Conservation (phyloP, 2,888 invertebrate genomes). For the Muscina levida region DNA sequence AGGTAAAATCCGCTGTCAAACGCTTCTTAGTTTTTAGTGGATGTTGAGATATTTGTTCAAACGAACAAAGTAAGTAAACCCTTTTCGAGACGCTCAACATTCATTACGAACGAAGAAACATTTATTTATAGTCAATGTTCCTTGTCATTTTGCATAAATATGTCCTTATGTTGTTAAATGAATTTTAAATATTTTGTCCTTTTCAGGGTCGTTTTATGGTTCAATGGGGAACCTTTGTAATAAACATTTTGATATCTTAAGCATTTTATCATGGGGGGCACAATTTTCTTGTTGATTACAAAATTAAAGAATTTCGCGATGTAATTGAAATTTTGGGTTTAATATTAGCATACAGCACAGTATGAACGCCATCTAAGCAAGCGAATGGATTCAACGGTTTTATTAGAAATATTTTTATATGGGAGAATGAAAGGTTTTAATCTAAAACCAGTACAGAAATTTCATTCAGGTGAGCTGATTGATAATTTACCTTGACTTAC, state of each 20-base stretch:
- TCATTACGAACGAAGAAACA: constrained; percentile 1
- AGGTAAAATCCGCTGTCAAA: neutral
- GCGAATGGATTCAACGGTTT: too few species aligned
- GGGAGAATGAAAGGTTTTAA: too few species aligned
- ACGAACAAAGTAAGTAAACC: neutral
- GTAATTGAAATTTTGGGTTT: constrained; percentile 14
- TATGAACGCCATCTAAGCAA: too few species aligned
- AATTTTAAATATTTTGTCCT: constrained; percentile 24
- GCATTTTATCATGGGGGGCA: constrained; percentile 1
- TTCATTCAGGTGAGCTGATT: too few species aligned
- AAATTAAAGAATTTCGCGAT: constrained; percentile 2
- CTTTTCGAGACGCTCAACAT: neutral
- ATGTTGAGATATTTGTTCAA: neutral
- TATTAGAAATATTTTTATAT: too few species aligned
- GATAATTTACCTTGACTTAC: too few species aligned
- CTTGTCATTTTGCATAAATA: constrained; percentile 4
- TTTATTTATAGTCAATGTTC: constrained; percentile 23
- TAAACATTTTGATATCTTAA: constrained; percentile 23
- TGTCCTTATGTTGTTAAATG: constrained; percentile 10
- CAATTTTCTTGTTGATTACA: constrained; percentile 11
- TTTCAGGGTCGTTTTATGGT: constrained; percentile 14
- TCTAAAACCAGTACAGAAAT: too few species aligned
- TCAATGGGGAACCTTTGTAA: constrained; percentile 13
- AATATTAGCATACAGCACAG: too few species aligned
- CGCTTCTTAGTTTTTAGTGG: neutral